Evolutionary conservation across 2,113 vertebrate genomes (phyloP), one percentile per base, ranked within the genome.

Genomic region (Sinocyclocheilus anophthalmus): DNA sequence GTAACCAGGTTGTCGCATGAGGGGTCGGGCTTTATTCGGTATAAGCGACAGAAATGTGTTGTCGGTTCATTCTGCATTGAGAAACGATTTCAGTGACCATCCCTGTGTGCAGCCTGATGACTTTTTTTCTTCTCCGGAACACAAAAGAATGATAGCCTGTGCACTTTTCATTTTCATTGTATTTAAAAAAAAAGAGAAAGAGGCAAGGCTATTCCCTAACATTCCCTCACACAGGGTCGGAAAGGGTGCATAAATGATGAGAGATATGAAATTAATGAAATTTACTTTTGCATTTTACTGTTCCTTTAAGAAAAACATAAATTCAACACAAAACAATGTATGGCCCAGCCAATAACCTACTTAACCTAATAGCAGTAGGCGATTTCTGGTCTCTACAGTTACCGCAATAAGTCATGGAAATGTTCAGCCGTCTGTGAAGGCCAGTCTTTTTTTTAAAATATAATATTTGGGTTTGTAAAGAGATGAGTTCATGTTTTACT

Each of bases 1-100:
- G 95, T 95, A 95, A 95, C 95, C 94, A 95, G 94, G 93, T 94
- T 93, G 93, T 94, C 94, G 94, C 93, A 94, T 94, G 94, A 95
- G 94, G 88, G 94, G 88, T 94, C 94, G 94, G 93, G 93, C 92
- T 93, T 92, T 69, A 57, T 87, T 89, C 88, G 85, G 84, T 69
- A 45, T 76, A 84, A 87, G 88, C 86, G 76, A 76, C 73, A 90
- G 86, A 83, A 42, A 48, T 55, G 63, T 67, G 78, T 53, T 53
- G 48, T 11, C 48, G 67, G 8, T 82, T 50, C 20, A 22, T 65
- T 69, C 63, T 30, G 24, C 42, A 18, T 2, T 20, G 2, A 57
- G 26, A 0, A n/a, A 53, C 33, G 33, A 20, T 1, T 1, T 5
- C 9, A 1, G 57, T 22, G 6, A 57, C 76, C 39, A 50, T 48